Base-by-base conservation (phyloP, 2,797 vertebrate species). In the Erithacus rubecula region DNA sequence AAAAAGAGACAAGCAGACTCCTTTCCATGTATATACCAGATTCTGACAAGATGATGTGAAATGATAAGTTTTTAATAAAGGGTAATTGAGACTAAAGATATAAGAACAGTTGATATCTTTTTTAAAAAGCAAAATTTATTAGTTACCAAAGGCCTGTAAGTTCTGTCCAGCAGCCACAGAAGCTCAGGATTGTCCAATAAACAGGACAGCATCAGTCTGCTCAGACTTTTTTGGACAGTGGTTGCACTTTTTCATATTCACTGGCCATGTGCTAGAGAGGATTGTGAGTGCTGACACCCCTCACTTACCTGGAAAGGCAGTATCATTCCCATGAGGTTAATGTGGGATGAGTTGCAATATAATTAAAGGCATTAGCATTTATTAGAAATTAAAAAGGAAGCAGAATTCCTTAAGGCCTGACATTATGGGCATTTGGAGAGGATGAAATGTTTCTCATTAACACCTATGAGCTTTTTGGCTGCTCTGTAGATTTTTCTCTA, bases 391-490 rank as follows among this genome's bases (percentile, higher is more conserved):
- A 55, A 89, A 89, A 83, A 53, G 41, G 52, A 63, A 83, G 46
- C 23, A 67, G 39, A 95, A 87, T 79, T 86, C 29, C 63, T 90
- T 23, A 59, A 60, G 36, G 51, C 20, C 43, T 90, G 37, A 56
- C 39, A 24, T n/a, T 41, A 53, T 9, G 4, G 34, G 36, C 24
- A 16, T 86, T 71, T 85, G 46, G 67, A 23, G 59, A 58, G 74
- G 55, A 72, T 86, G 8, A 91, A 95, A 39, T 79, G 26, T 70
- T 95, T 84, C 77, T 93, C 62, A 72, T 89, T 85, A 94, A 51
- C 44, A 46, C n/a, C 22, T 71, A 5, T 75, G 43, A 63, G 46
- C 63, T 89, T 68, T 64, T 82, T 44, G 75, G 34, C 64, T 70
- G 36, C 36, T 5, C 47, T 64, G 51, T 36, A 72, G 32, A 22